A percentile compares a stretch with the other conserved stretches of the same genome.
Evolutionary conservation across 2,797 vertebrate species (phyloP).

Genomic region (Rallus crepitans): DNA sequence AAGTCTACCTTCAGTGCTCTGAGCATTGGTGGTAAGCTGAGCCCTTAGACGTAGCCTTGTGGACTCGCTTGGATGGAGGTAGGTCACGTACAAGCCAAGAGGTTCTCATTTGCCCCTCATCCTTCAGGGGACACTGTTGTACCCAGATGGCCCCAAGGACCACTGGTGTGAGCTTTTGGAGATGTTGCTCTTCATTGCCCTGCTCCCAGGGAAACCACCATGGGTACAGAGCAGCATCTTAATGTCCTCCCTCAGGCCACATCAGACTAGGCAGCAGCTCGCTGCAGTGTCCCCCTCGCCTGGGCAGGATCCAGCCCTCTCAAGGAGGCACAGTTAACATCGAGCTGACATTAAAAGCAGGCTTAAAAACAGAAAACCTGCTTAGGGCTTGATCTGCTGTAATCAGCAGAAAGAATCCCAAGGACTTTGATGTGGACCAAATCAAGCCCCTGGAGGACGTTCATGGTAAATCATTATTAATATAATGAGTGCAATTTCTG

Average conservation of each 20-base stretch:
- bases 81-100: neutral
- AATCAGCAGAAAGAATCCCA: conserved; percentile 71
- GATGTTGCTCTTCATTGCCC: neutral
- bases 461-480: conserved; percentile 74
- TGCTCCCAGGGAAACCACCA: neutral
- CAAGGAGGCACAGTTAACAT: neutral
- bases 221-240: neutral
- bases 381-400: conserved; percentile 59
- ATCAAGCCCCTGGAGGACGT: conserved; percentile 64
- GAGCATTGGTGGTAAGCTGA: neutral
- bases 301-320: neutral
- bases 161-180: neutral
- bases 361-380: conserved; percentile 46
- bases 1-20: neutral
- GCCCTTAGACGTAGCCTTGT: neutral
- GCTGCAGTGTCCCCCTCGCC: rapidly evolving
- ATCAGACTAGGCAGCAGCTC: rapidly evolving
- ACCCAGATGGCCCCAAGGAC: neutral
- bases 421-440: conserved; percentile 74
- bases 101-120: rapidly evolving
- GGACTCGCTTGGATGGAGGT: neutral
- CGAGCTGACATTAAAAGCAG: neutral
- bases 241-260: rapidly evolving
- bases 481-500: conserved; percentile 67
- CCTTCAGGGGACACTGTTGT: neutral